Evolutionary conservation across 2,888 invertebrate species (phyloP).

Genomic region (Pachliopta kotzebuea): DNA sequence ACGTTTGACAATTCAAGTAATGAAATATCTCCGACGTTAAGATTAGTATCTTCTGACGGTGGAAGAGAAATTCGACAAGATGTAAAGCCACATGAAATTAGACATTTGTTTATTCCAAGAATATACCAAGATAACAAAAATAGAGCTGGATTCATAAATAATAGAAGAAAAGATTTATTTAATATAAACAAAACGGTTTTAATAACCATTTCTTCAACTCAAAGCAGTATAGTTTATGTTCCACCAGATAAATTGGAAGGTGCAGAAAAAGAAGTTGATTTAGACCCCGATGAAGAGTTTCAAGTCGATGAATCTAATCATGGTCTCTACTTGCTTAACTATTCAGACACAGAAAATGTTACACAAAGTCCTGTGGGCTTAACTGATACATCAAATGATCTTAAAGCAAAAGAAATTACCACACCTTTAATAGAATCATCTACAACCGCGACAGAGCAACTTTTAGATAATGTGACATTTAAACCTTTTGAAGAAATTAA

Average conservation of each 20-base stretch:
- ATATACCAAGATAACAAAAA: slow-evolving; percentile 62
- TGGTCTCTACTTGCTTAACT: slow-evolving; percentile 73
- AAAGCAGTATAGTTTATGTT: slow-evolving; percentile 62
- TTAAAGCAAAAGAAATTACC: slow-evolving; percentile 43
- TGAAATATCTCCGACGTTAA: slow-evolving; percentile 55
- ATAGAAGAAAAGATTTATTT: slow-evolving; percentile 55
- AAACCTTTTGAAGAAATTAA: slow-evolving; percentile 42
- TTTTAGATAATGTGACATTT: slow-evolving; percentile 37
- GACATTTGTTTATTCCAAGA: slow-evolving; percentile 68
- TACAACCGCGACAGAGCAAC: slow-evolving; percentile 36
- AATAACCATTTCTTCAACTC: slow-evolving; percentile 53
- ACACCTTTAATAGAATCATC: slow-evolving; percentile 43
- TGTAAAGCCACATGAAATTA: slow-evolving; percentile 69
- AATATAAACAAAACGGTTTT: slow-evolving; percentile 48
- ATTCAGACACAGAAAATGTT: slow-evolving; percentile 70
- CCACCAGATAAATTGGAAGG: slow-evolving; percentile 73
- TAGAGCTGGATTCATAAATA: slow-evolving; percentile 67
- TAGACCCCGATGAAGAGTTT: slow-evolving; percentile 77
- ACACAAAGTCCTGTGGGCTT: slow-evolving; percentile 49
- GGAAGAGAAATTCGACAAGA: slow-evolving; percentile 63
- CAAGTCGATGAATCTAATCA: slow-evolving; percentile 79
- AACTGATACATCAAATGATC: slow-evolving; percentile 48
- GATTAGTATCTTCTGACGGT: slow-evolving; percentile 63
- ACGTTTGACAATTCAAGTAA: slow-evolving; percentile 67
- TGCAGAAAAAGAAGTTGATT: slow-evolving; percentile 66